Conservation (phyloP, 2,888 invertebrate species). For the Plagodis pulveraria region DNA sequence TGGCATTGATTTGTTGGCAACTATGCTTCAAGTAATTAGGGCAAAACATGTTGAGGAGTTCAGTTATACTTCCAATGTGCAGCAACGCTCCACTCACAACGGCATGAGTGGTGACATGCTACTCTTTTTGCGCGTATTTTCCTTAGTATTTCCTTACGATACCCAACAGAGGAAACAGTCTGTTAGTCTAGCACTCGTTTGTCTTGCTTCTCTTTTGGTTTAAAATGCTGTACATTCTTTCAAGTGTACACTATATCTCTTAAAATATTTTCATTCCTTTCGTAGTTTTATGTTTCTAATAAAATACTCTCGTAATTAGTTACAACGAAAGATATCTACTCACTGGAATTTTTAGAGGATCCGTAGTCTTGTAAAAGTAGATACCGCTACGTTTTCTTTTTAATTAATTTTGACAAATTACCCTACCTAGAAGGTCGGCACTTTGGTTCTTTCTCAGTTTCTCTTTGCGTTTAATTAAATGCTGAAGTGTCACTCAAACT, state of each 20-base stretch:
- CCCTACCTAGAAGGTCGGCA: constrained; percentile 56
- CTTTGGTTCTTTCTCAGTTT: constrained; percentile 68
- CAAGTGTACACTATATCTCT: not conserved
- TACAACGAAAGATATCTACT: constrained; percentile 16
- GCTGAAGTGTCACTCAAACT: constrained; percentile 78
- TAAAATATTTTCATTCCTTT: not conserved
- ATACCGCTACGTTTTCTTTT: constrained; percentile 77
- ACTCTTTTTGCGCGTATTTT: too few relatives aligned
- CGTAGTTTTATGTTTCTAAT: constrained; percentile 8
- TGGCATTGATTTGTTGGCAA: too few relatives aligned
- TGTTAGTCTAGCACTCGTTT: too few relatives aligned
- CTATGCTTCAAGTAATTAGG: too few relatives aligned
- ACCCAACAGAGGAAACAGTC: too few relatives aligned
- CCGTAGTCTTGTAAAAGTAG: constrained; percentile 67
- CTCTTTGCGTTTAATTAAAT: constrained; percentile 83
- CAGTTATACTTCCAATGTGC: too few relatives aligned
- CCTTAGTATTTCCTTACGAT: too few relatives aligned
- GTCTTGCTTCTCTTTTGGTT: too few relatives aligned
- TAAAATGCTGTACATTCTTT: too few relatives aligned
- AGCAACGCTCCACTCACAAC: too few relatives aligned
- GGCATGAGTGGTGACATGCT: too few relatives aligned
- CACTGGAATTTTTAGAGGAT: constrained; percentile 49
- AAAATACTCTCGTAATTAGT: constrained; percentile 21
- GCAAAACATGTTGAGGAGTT: too few relatives aligned
- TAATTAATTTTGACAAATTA: constrained; percentile 85